Conservation (phyloP, 2,113 vertebrate species). For the Laterallus jamaicensis region DNA sequence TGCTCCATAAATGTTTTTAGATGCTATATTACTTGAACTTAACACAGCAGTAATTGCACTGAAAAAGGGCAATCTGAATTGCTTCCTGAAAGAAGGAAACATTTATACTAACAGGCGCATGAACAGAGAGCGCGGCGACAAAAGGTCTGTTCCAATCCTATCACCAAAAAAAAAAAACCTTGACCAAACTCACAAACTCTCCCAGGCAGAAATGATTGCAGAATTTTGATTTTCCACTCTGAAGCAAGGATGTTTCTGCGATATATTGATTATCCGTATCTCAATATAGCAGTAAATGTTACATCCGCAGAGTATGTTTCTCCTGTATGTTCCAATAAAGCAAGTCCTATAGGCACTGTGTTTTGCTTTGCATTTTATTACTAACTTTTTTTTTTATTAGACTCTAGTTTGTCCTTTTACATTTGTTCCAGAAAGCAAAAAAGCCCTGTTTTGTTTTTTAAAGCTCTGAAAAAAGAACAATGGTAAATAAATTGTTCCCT, state of each 20-base stretch:
- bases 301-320: not conserved
- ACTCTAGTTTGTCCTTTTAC: not conserved
- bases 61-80: slow-evolving; percentile 58
- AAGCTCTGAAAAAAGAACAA: not conserved
- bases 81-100: slow-evolving; percentile 65
- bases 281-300: not conserved
- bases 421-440: slow-evolving; percentile 1
- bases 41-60: slow-evolving; percentile 64
- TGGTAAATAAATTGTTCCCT: not conserved
- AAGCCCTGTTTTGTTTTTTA: not conserved
- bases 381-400: not conserved
- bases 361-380: slow-evolving; percentile 6
- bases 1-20: slow-evolving; percentile 65
- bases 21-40: slow-evolving; percentile 64
- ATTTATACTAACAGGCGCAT: slow-evolving; percentile 36
- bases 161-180: not conserved
- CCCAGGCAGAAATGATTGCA: not conserved
- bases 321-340: not conserved
- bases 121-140: slow-evolving; percentile 31
- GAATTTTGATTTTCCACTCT: not conserved
- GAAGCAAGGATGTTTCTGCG: not conserved
- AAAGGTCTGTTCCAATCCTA: slow-evolving; percentile 50
- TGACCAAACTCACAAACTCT: not conserved
- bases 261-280: not conserved
- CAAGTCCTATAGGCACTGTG: not conserved